Evolutionary conservation across 2,888 invertebrate species (phyloP), one percentile per base, ranked within the genome.

Genomic region (Lampropteryx suffumata): DNA sequence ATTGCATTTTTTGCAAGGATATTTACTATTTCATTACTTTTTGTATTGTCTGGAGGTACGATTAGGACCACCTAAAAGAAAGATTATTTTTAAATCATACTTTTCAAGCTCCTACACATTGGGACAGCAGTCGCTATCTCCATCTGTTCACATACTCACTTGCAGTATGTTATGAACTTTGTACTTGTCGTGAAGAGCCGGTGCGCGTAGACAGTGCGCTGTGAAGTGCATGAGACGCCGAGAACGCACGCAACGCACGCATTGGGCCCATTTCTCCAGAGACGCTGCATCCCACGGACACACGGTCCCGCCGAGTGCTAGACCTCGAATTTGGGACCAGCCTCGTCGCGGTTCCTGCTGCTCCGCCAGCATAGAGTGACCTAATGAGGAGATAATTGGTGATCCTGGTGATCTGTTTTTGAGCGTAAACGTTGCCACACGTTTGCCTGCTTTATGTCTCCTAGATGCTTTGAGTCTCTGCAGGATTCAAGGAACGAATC

Each of bases 341-440:
- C 84, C 80, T 2, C 74, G 75, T 0, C 76, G 74, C 0, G 67
- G 30, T 35, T 82, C 82, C 35, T 77, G 77, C 55, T 85, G 85
- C 56, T 90, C 90, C 1, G 88, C 89, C 45, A 90, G 37, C 86
- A 90, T 82, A 0, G 90, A 81, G 59, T 89, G 89, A 3, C 90
- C 90, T 90, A 65, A 8, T 34, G 28, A 17, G 6, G 0, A 12
- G 17, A 12, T 0, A 4, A 11, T n/a, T n/a, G n/a, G n/a, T n/a
- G n/a, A n/a, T n/a, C n/a, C n/a, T n/a, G n/a, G n/a, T n/a, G n/a
- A n/a, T n/a, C n/a, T n/a, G n/a, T n/a, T n/a, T n/a, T n/a, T n/a
- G n/a, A n/a, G n/a, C n/a, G n/a, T n/a, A n/a, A n/a, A n/a, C n/a
- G n/a, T n/a, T n/a, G n/a, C n/a, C n/a, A n/a, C n/a, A n/a, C 14